Percentiles rank a stretch among this genome's conserved stretches.
Evolutionary conservation across 2,888 invertebrate species (phyloP).

Genomic region (Caradrina kadenii): DNA sequence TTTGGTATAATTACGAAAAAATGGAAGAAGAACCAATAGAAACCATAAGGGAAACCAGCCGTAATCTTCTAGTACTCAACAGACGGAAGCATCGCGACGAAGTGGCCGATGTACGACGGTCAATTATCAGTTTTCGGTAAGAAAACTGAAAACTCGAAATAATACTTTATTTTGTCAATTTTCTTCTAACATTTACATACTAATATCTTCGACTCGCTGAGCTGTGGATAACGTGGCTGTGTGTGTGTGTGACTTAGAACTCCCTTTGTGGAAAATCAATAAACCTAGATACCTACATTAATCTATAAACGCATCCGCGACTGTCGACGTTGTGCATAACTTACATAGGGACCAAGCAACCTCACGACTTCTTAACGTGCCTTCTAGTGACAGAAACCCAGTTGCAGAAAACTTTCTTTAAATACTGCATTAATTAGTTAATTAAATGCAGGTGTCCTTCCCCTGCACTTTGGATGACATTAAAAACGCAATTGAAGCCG

Average conservation of each 20-base stretch:
- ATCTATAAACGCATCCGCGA: not conserved
- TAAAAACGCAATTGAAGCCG: no score
- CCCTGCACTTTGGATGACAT: no score
- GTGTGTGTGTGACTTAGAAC: not conserved
- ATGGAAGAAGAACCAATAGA: slow-evolving; percentile 71
- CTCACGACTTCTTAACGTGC: not conserved
- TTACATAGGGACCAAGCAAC: not conserved
- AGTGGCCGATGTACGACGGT: slow-evolving; percentile 73
- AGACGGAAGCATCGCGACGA: slow-evolving; percentile 77
- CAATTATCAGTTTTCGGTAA: slow-evolving; percentile 64
- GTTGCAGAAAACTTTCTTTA: no score
- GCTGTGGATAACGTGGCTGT: not conserved
- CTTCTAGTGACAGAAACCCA: no score
- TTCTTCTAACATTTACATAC: not conserved
- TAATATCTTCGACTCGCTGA: not conserved
- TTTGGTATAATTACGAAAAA: not conserved
- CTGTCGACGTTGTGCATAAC: not conserved
- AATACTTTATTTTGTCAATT: slow-evolving; percentile 1
- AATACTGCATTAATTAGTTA: no score
- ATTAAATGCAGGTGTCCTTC: no score
- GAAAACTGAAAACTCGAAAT: not conserved
- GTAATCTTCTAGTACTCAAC: slow-evolving; percentile 72
- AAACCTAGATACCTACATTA: not conserved
- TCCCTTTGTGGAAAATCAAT: slow-evolving; percentile 21
- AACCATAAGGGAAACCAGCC: slow-evolving; percentile 74